phyloP scores from a whole-genome alignment of 2,888 invertebrate species.

The Melieria picta region DNA sequence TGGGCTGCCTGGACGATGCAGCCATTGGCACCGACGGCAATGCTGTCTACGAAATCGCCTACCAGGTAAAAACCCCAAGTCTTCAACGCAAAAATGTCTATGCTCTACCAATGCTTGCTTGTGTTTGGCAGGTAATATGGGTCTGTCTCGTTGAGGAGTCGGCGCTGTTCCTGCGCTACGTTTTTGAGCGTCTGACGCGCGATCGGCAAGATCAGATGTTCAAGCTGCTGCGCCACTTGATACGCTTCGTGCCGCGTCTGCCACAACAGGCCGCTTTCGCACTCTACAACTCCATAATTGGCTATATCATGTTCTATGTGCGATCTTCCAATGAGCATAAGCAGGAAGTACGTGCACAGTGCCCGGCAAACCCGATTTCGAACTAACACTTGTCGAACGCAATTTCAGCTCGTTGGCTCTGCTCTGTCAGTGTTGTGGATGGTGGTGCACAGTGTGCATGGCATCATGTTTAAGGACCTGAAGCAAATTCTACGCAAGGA shows the following conservation, averaged over 20 bases:
- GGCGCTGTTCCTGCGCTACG: conserved; percentile 92
- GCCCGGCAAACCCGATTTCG: background rate
- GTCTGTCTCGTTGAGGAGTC: conserved; percentile 98
- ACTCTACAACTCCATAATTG: conserved; percentile 97
- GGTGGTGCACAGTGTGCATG: conserved; percentile 98
- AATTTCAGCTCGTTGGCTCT: conserved; percentile 79
- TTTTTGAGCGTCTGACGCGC: conserved; percentile 92
- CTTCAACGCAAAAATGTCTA: conserved; percentile 42
- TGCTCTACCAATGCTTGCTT: background rate
- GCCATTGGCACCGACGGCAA: conserved; percentile 94
- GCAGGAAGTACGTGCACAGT: conserved; percentile 71
- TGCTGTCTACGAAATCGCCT: conserved; percentile 96
- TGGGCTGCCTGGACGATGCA: conserved; percentile 93
- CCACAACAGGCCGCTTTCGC: conserved; percentile 98
- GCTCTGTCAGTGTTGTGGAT: conserved; percentile 97
- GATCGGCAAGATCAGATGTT: conserved; percentile 96
- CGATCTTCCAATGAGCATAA: conserved; percentile 95
- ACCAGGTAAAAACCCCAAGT: conserved; percentile 72
- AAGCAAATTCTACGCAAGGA: conserved; percentile 98
- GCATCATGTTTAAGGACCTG: conserved; percentile 99
- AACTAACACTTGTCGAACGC: too few species aligned
- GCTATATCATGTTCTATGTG: conserved; percentile 99
- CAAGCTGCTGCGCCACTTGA: conserved; percentile 88
- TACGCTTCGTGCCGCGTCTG: conserved; percentile 90
- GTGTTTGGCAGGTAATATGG: conserved; percentile 84